These are phyloP conservation scores for Hyphantria cunea DNA, from an alignment of 1,140 invertebrate species.

Conservation along the genomic window DNA sequence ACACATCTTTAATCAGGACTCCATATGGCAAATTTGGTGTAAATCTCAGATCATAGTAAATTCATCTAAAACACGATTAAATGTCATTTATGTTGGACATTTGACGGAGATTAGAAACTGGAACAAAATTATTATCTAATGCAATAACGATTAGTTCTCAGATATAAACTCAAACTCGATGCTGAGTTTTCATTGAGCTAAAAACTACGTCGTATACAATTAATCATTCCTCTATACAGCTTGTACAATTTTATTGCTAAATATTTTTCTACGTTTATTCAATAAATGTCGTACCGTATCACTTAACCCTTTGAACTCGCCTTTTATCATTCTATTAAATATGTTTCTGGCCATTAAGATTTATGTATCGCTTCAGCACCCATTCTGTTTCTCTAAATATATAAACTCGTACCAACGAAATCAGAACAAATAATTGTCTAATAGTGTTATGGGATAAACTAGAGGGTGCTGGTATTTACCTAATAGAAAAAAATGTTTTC, in stretches of 20 bases:
- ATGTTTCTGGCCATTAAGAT: conserved; percentile 37
- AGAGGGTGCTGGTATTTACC: neutral
- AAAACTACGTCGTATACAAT: conserved; percentile 1
- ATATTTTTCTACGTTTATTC: conserved; percentile 35
- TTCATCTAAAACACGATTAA: conserved; percentile 25
- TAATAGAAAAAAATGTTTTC: conserved; percentile 21
- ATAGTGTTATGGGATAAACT: no score
- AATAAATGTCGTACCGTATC: conserved; percentile 42
- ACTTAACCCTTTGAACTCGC: conserved; percentile 46
- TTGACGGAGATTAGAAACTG: conserved; percentile 9
- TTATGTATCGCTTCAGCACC: conserved; percentile 28
- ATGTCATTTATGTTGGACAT: conserved; percentile 6
- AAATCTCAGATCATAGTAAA: conserved; percentile 1
- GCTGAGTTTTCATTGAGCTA: conserved; percentile 5
- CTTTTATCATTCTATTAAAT: conserved; percentile 60
- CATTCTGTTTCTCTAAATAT: conserved; percentile 21
- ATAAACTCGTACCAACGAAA: neutral
- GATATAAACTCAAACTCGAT: conserved; percentile 5
- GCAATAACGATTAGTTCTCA: conserved; percentile 20
- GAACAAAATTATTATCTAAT: conserved; percentile 19
- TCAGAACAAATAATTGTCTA: no score
- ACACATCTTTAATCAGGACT: conserved; percentile 4
- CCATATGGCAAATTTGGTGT: neutral
- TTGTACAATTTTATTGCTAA: conserved; percentile 3
- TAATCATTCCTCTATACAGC: conserved; percentile 14